Base-by-base conservation (phyloP, 35 echinoderm and acorn worm genomes). In the Apostichopus japonicus region DNA sequence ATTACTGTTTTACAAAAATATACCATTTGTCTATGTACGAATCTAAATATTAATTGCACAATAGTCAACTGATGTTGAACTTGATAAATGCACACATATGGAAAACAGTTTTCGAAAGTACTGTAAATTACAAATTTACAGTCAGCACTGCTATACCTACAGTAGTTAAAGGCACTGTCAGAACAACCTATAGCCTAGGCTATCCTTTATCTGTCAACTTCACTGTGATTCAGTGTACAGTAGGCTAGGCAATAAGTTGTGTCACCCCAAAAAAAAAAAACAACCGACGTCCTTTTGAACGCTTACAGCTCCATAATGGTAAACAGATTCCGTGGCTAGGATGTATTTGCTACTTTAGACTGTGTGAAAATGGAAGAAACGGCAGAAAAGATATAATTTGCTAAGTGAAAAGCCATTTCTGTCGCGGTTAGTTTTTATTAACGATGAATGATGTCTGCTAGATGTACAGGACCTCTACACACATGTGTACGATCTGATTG, bases 221-320 rank as follows among this genome's bases (percentile, higher is more conserved):
- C 14, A 23, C 78, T 13, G 22, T 82, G 79, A 15, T 82, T 23
- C n/a, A 17, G n/a, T 19, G 70, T 73, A 73, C 70, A 73, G 71
- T 73, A 75, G 21, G 21, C 22, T 75, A 75, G 71, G 71, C 71
- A 61, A 13, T 59, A 9, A 59, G 8, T 24, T 78, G 77, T 78
- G 77, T 24, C 8, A 78, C 16, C 27, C n/a, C n/a, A n/a, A 44
- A 78, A 78, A 9, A 9, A 44, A 78, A 44, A 8, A 2, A 3
- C 33, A 1, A 78, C 21, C 77, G 21, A 78, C 17, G 21, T 78
- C 33, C 77, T 44, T 78, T 33, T 33, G 8, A 52, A 54, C 9
- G 8, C 9, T 54, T 56, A 82, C 23, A 56, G 9, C 79, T 52
- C 79, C 79, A 82, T 82, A 82, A 82, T 82, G 10, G 79, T 16